Evolutionary conservation across 1,140 invertebrate species (phyloP).

Genomic region (Helicoverpa armigera): DNA sequence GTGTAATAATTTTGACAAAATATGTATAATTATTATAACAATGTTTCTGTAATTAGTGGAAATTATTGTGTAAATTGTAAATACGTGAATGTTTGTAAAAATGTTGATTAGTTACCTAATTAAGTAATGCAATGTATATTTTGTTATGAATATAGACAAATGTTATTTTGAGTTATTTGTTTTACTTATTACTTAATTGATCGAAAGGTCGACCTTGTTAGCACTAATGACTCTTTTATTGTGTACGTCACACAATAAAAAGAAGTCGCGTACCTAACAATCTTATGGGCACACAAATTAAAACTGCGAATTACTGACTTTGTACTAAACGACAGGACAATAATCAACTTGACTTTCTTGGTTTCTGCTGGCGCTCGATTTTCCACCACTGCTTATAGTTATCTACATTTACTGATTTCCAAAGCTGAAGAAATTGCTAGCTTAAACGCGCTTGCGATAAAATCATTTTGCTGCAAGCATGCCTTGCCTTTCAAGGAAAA

Average conservation of each 20-base stretch:
- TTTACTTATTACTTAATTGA: not conserved
- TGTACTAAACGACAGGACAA: too few species aligned
- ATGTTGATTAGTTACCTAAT: constrained; percentile 40
- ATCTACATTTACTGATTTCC: too few species aligned
- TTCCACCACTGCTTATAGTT: too few species aligned
- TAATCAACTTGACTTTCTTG: too few species aligned
- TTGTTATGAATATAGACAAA: constrained; percentile 59
- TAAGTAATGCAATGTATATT: constrained; percentile 56
- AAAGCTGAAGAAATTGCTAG: too few species aligned
- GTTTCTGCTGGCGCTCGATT: too few species aligned
- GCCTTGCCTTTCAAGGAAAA: too few species aligned
- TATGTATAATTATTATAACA: constrained; percentile 29
- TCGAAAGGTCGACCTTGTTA: not conserved
- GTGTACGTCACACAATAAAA: not conserved
- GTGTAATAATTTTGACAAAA: constrained; percentile 39
- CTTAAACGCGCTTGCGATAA: too few species aligned
- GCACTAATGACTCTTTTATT: not conserved
- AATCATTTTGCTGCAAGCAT: too few species aligned
- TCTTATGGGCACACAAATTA: not conserved
- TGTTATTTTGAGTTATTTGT: constrained; percentile 38
- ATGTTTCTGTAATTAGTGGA: constrained; percentile 17
- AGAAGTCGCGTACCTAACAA: not conserved
- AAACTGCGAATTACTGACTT: too few species aligned
- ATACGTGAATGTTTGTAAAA: constrained; percentile 39
- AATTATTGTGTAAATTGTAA: constrained; percentile 42